A percentile compares a stretch with the other conserved stretches of the same genome.
These are phyloP conservation scores for Pipistrellus nathusii DNA, from an alignment of 2,797 vertebrate genomes.

Conservation along the genomic window DNA sequence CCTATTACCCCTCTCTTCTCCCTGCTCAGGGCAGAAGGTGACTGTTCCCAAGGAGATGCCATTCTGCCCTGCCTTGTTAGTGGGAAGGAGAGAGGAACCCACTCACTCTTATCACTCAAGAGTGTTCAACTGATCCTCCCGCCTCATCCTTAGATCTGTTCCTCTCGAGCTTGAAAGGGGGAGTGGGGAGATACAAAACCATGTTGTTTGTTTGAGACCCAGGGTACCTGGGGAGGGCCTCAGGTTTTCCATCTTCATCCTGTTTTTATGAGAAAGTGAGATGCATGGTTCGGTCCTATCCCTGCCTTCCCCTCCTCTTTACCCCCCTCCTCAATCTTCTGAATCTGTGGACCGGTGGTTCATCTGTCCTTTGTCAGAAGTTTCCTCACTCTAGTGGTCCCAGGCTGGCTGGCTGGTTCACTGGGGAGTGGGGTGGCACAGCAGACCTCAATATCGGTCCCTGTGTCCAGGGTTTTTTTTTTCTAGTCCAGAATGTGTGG, in stretches of 20 bases:
- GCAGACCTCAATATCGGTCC: slow-evolving; percentile 26
- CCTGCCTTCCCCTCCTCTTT: background rate
- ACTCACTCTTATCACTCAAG: slow-evolving; percentile 55
- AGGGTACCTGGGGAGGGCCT: slow-evolving; percentile 17
- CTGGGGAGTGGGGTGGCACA: background rate
- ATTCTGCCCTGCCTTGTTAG: slow-evolving; percentile 51
- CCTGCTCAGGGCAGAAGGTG: slow-evolving; percentile 4
- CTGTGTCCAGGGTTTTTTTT: background rate
- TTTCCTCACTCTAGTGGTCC: slow-evolving; percentile 3
- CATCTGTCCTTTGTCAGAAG: slow-evolving; percentile 40
- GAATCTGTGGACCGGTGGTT: background rate
- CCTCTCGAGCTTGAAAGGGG: background rate
- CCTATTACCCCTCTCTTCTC: background rate
- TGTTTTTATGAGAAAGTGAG: slow-evolving; percentile 40
- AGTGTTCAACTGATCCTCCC: slow-evolving; percentile 44
- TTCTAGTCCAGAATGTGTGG: slow-evolving; percentile 27
- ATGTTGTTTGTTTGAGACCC: background rate
- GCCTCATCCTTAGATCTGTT: slow-evolving; percentile 41
- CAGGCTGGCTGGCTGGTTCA: slow-evolving; percentile 1
- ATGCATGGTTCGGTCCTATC: background rate
- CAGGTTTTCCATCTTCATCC: slow-evolving; percentile 49
- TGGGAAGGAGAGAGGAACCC: slow-evolving; percentile 68
- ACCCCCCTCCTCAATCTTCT: background rate
- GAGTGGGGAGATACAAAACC: background rate
- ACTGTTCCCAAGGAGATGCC: slow-evolving; percentile 63